Evolutionary conservation across 2,888 invertebrate genomes (phyloP).

Genomic region (Ormyrus rosae): DNA sequence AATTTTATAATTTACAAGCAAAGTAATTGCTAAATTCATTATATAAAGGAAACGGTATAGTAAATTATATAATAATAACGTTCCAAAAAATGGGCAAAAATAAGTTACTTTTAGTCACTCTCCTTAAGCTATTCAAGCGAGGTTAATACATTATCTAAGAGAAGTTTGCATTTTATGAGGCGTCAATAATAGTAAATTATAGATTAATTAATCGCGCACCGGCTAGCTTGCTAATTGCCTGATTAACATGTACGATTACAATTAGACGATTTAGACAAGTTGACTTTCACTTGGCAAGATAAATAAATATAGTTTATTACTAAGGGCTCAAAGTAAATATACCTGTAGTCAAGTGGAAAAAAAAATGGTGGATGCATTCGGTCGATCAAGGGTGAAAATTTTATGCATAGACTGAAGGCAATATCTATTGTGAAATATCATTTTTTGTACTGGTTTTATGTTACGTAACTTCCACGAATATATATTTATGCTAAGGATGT

Average conservation of each 20-base stretch:
- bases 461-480: conserved; percentile 3
- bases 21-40: no score
- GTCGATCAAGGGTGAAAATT: conserved; percentile 7
- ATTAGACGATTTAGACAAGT: background rate
- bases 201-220: conserved; percentile 48
- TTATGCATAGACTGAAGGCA: conserved; percentile 29
- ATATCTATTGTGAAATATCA: conserved; percentile 35
- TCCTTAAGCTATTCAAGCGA: background rate
- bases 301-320: background rate
- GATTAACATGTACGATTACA: conserved; percentile 17
- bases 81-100: no score
- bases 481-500: conserved; percentile 15
- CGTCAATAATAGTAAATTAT: conserved; percentile 50
- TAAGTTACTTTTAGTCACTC: no score
- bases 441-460: conserved; percentile 47
- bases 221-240: conserved; percentile 36
- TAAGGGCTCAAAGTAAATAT: background rate
- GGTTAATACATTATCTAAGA: conserved; percentile 39
- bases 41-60: no score
- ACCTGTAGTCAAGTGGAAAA: background rate
- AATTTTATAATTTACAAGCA: no score
- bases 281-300: background rate
- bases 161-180: conserved; percentile 52
- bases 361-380: background rate
- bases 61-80: no score